Evolutionary conservation across 2,888 invertebrate genomes (phyloP), one percentile per base, ranked within the genome.

Genomic region (Macrophya annulata): DNA sequence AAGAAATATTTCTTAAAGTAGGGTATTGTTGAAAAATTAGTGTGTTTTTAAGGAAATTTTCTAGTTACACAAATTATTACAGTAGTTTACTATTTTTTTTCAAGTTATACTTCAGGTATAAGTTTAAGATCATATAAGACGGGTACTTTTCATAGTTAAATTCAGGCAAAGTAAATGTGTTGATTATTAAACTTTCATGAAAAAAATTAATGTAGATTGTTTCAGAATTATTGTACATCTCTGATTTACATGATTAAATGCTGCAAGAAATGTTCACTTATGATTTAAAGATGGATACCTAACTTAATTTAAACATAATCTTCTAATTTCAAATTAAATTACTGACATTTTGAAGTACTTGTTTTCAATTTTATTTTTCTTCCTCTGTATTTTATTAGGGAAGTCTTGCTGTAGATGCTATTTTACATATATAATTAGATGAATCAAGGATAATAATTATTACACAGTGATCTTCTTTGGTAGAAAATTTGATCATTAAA

Each of bases 141-240:
- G 31, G 31, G 1, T 1, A 31, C 31, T 31, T 48, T 4, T 9
- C 15, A 12, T 48, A 15, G 48, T 48, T 48, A 9, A 48, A 48
- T 48, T 15, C 15, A 31, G 3, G 1, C 48, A 48, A 9, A 48
- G 48, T 15, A 48, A 48, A 12, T 48, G 9, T 48, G 48, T 9
- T 48, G 4, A 48, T 68, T 37, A 17, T 6, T 68, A 68, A 17
- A 62, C 37, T 25, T 21, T 74, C 40, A 71, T 21, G 9, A 25
- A 55, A 8, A 15, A 6, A 51, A 51, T 51, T 55, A 31, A 31
- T 55, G 37, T 55, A n/a, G 51, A 55, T 31, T 37, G 4, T 55
- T 31, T 77, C 17, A 48, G 31, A 31, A 55, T 25, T 31, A 77
- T 77, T 51, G 25, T 77, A 31, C 17, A 77, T 31, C 76, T 31